Evolutionary conservation across 2,888 invertebrate genomes (phyloP), one percentile per base, ranked within the genome.

Genomic region (Archips crataeganus): DNA sequence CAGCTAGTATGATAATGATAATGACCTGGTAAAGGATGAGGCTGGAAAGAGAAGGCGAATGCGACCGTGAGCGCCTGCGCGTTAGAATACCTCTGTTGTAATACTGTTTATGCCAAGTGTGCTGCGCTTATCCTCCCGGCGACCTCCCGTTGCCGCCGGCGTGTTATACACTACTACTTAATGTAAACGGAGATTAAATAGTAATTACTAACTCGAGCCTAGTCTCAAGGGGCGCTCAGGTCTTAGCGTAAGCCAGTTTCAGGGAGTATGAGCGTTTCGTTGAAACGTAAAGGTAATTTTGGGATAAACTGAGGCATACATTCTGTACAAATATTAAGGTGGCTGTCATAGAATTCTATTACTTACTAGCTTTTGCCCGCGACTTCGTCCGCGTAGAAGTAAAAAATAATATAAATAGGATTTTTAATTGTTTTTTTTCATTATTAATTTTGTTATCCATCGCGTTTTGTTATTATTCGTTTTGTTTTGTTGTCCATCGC

Each of bases 161-260:
- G 57, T 57, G 57, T 57, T 57, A 57, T 32, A 57, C 57, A 57
- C 57, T 57, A 57, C 54, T 32, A 32, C 57, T 57, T 57, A 57
- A 57, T 57, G 57, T 57, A 57, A 57, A 57, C 57, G 32, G 57
- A 32, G 57, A 57, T 57, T 57, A 57, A 61, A 36, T 61, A 61
- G 61, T 39, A 61, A 61, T 61, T 61, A 36, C 61, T 39, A 61
- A 39, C 36, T 57, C 57, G 4, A 32, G 57, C 57, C 57, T 57
- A 57, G 57, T 57, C 57, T 57, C 57, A 11, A 8, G 57, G 32
- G 57, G 32, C 51, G 8, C 23, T 15, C 0, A 9, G 11, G 57
- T 32, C 11, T 57, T 6, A 57, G 11, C 10, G 32, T 57, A 32
- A 32, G 32, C 57, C 57, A 57, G 57, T 54, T 57, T 32, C 32